Evolutionary conservation across 23 tunicate genomes (phyloP).

Genomic region (Oikopleura vanhoeffeni): DNA sequence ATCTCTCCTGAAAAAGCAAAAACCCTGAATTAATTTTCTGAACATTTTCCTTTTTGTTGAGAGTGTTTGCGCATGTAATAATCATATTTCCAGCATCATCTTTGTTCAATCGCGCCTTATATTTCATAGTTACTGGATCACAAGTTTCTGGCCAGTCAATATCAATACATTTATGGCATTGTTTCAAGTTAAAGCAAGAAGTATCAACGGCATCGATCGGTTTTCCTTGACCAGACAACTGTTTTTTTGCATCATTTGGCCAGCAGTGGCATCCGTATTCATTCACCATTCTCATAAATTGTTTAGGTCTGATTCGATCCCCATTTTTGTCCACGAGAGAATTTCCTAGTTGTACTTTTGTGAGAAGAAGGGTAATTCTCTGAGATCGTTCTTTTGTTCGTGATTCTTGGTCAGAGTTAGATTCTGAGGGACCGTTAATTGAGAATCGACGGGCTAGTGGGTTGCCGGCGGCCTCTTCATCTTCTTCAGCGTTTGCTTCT

Average conservation of each 20-base stretch:
- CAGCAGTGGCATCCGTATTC: slow-evolving; percentile 12
- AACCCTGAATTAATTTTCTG: no score
- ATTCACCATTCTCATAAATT: not conserved
- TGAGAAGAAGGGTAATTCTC: not conserved
- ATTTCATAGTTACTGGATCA: not conserved
- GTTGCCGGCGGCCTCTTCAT: no score
- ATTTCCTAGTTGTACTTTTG: not conserved
- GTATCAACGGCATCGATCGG: not conserved
- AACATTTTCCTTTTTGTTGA: slow-evolving; percentile 6
- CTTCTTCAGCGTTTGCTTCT: not conserved
- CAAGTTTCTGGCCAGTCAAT: not conserved
- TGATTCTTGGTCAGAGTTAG: not conserved
- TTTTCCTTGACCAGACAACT: not conserved
- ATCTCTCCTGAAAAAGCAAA: no score
- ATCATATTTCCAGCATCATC: not conserved
- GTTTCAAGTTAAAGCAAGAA: not conserved
- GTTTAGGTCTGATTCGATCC: not conserved
- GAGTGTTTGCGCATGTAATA: not conserved
- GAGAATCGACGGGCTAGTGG: no score
- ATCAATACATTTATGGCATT: not conserved
- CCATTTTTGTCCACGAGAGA: not conserved
- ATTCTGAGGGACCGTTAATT: no score
- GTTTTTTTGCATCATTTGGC: not conserved
- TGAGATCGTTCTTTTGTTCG: not conserved
- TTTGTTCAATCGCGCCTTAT: not conserved